Percentiles rank a stretch among this genome's conserved stretches.
Evolutionary conservation across 2,797 vertebrate species (phyloP).

Genomic region (Pantherophis alleghaniensis): DNA sequence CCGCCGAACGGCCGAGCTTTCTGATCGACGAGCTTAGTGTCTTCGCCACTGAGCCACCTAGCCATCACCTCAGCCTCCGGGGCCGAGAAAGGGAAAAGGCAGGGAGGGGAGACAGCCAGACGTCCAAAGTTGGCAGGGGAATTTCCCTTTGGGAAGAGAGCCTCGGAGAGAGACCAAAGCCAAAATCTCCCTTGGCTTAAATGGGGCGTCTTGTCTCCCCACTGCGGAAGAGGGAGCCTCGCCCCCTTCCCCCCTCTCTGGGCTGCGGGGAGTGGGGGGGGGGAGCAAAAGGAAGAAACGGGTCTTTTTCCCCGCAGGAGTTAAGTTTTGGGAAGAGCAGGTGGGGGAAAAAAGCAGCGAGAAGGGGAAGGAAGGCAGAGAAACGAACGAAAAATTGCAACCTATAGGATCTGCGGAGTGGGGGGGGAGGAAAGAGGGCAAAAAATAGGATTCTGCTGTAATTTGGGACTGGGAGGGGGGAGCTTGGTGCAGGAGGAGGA

Average conservation of each 20-base stretch:
- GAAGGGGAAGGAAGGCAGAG: not conserved
- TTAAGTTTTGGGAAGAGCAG: not conserved
- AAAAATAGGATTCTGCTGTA: not conserved
- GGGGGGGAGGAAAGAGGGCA: no score
- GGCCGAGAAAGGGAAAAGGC: not conserved
- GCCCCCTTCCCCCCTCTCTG: accelerated
- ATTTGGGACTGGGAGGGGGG: not conserved
- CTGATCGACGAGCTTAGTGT: no score
- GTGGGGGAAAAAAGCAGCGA: not conserved
- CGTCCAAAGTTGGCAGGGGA: not conserved
- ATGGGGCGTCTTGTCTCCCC: not conserved
- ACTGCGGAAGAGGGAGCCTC: not conserved
- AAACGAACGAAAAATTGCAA: no score
- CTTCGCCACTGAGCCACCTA: no score
- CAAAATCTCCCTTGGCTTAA: not conserved
- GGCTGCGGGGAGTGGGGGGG: no score
- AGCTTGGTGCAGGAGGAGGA: not conserved
- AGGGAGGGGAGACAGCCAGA: not conserved
- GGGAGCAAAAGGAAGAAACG: not conserved
- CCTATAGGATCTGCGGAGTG: not conserved
- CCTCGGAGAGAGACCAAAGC: not conserved
- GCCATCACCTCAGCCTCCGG: not conserved
- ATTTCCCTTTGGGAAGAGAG: not conserved
- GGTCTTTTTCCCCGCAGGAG: no score
- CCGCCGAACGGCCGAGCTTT: no score